These are phyloP conservation scores for Mycalesis mineus DNA, from an alignment of 2,888 invertebrate species.

Conservation along the genomic window DNA sequence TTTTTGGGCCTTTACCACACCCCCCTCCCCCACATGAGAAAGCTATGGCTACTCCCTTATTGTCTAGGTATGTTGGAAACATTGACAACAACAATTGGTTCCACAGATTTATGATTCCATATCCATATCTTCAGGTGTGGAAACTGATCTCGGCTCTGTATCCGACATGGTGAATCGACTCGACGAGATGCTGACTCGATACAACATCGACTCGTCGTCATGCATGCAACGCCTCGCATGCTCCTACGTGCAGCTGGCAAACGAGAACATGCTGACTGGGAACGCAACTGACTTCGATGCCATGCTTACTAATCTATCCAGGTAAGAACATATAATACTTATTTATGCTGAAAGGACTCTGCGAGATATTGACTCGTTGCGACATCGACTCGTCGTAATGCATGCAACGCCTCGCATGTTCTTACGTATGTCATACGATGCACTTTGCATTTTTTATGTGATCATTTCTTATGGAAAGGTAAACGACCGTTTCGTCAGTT, in stretches of 20 bases:
- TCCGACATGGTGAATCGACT: slow-evolving; percentile 81
- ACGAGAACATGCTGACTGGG: slow-evolving; percentile 80
- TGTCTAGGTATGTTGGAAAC: too few species aligned
- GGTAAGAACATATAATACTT: slow-evolving; percentile 60
- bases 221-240: slow-evolving; percentile 85
- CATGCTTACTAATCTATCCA: slow-evolving; percentile 79
- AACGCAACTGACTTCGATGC: slow-evolving; percentile 81
- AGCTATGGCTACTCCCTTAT: too few species aligned
- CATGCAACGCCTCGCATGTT: slow-evolving; percentile 83
- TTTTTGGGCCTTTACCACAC: too few species aligned
- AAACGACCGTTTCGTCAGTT: too few species aligned
- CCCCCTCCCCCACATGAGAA: too few species aligned
- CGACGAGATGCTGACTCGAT: slow-evolving; percentile 81
- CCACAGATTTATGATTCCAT: too few species aligned
- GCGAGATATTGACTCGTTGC: slow-evolving; percentile 81
- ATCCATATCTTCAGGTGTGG: slow-evolving; percentile 21
- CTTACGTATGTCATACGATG: too few species aligned
- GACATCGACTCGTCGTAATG: slow-evolving; percentile 85
- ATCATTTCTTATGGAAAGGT: too few species aligned
- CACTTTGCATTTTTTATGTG: too few species aligned
- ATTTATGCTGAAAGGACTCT: slow-evolving; percentile 79
- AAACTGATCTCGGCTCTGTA: slow-evolving; percentile 56
- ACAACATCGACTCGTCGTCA: slow-evolving; percentile 84
- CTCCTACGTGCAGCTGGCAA: slow-evolving; percentile 84
- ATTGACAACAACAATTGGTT: too few species aligned